Base-by-base conservation (phyloP, 1,140 invertebrate species). In the Drosophila ficusphila region DNA sequence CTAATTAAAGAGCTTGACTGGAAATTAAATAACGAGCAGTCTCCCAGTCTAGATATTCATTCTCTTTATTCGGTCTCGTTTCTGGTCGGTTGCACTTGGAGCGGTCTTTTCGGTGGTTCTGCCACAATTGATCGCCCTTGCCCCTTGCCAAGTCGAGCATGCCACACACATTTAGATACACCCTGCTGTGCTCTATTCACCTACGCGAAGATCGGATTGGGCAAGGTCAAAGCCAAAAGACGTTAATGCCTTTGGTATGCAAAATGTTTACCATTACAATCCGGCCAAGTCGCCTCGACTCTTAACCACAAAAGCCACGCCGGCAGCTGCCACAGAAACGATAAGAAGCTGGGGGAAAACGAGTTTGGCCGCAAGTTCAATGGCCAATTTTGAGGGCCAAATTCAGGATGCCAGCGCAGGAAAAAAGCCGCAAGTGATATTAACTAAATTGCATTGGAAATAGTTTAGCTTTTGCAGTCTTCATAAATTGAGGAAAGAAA, bases 1-100 rank as follows among this genome's bases (percentile, higher is more conserved):
- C 77, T 88, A 88, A 88, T 88, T 88, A 88, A 86, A 81, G 56
- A 67, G 82, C 73, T 88, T 82, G 81, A 70, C 82, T 75, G 65
- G 76, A 64, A 81, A 88, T 77, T 76, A 85, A 85, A 81, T 88
- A 76, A 79, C 76, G 75, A 44, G 53, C 54, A 60, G 60, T 51
- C 44, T 33, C 31, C 47, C 38, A 46, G 29, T 9, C 27, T 18
- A 51, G 34, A 65, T 42, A 23, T 65, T 64, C 25, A 23, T 65
- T 64, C 25, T 73, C 31, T 44, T 65, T 29, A 70, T 77, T 83
- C 48, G 64, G 79, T 54, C 70, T 56, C 46, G 79, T 83, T 83
- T 83, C 79, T 83, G 82, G 73, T 86, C 65, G 74, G 82, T 78
- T 86, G 82, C 82, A 86, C 81, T 88, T 77, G 54, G 73, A 73